phyloP scores from a whole-genome alignment of 2,888 invertebrate genomes.

The Subacronicta megacephala region DNA sequence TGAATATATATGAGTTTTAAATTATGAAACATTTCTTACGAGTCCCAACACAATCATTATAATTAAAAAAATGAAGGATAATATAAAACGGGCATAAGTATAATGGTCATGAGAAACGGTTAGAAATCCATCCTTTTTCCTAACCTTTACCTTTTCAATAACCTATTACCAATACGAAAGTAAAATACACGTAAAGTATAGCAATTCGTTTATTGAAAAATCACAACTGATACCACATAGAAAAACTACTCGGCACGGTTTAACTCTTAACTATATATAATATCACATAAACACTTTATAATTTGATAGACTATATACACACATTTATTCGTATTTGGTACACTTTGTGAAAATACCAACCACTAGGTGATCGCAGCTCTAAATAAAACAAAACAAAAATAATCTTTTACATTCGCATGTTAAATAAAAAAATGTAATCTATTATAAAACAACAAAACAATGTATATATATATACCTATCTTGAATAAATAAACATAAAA shows the following conservation, averaged over 20 bases:
- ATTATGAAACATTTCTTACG: too few relatives aligned
- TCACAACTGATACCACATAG: slow-evolving; percentile 90
- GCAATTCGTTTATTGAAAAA: slow-evolving; percentile 88
- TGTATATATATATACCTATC: slow-evolving; percentile 38
- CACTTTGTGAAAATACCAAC: slow-evolving; percentile 73
- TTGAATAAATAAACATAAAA: slow-evolving; percentile 43
- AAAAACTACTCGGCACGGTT: slow-evolving; percentile 90
- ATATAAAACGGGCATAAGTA: too few relatives aligned
- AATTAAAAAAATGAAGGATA: too few relatives aligned
- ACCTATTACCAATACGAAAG: slow-evolving; percentile 4
- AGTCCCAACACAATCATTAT: too few relatives aligned
- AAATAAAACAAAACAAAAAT: slow-evolving; percentile 64
- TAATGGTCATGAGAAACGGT: too few relatives aligned
- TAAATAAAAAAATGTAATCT: slow-evolving; percentile 53
- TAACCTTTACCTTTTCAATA: too few relatives aligned
- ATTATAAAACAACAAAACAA: slow-evolving; percentile 51
- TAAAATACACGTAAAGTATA: slow-evolving; percentile 67
- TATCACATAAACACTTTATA: slow-evolving; percentile 89
- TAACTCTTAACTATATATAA: slow-evolving; percentile 89
- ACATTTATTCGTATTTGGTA: slow-evolving; percentile 78
- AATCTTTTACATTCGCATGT: slow-evolving; percentile 48
- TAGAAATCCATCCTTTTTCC: too few relatives aligned
- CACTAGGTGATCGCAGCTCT: slow-evolving; percentile 70
- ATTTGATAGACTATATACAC: slow-evolving; percentile 87
- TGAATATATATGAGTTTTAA: too few relatives aligned